Percentiles rank a stretch among this genome's conserved stretches.
Conservation (phyloP, 2,797 vertebrate genomes). For the Lates japonicus region DNA sequence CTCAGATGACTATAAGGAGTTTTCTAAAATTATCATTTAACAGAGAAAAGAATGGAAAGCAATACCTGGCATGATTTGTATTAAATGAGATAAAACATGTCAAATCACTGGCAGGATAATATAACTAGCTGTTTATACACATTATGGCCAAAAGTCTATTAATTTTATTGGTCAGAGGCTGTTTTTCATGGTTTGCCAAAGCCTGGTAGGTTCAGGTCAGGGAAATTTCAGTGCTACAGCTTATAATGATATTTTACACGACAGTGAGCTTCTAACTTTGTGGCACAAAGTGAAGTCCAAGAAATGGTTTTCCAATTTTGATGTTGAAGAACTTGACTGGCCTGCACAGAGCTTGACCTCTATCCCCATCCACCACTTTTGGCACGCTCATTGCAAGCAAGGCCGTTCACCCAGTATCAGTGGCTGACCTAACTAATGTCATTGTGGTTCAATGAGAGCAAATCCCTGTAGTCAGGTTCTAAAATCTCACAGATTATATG, state of each 20-base stretch:
- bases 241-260: too few relatives aligned
- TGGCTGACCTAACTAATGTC: background rate
- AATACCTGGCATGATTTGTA: background rate
- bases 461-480: background rate
- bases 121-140: background rate
- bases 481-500: background rate
- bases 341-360: background rate
- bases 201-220: too few relatives aligned
- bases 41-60: too few relatives aligned
- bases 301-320: background rate
- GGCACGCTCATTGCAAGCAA: background rate
- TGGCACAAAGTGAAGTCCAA: background rate
- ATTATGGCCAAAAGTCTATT: too few relatives aligned
- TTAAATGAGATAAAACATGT: background rate
- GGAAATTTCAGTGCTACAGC: too few relatives aligned
- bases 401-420: too few relatives aligned
- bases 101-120: background rate
- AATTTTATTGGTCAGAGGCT: too few relatives aligned
- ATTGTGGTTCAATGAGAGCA: background rate
- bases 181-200: too few relatives aligned
- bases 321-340: background rate
- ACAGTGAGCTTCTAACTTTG: too few relatives aligned
- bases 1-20: background rate
- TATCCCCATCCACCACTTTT: background rate
- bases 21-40: too few relatives aligned